Evolutionary conservation across 2,888 invertebrate genomes (phyloP).

Genomic region (Autographa pulchrina): DNA sequence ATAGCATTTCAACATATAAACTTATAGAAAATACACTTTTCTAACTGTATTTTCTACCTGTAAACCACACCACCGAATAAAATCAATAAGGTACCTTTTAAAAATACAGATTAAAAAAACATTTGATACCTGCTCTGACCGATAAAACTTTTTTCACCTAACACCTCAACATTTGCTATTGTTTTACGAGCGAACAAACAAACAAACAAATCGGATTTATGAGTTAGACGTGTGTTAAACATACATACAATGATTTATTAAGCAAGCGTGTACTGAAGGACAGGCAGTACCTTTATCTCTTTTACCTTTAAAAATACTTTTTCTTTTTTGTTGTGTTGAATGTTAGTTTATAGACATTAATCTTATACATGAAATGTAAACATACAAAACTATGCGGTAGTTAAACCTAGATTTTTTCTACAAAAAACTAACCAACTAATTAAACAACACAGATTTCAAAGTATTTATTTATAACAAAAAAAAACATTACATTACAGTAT

Average conservation of each 20-base stretch:
- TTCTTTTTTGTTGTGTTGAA: neutral
- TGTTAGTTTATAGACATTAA: neutral
- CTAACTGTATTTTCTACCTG: neutral
- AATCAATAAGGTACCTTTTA: neutral
- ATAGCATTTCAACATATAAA: too few species aligned
- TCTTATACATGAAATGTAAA: neutral
- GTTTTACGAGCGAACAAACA: slow-evolving; percentile 42
- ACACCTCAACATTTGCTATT: slow-evolving; percentile 24
- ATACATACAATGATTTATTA: slow-evolving; percentile 60
- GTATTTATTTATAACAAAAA: too few species aligned
- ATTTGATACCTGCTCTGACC: slow-evolving; percentile 19
- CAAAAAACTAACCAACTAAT: too few species aligned
- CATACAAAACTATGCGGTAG: neutral
- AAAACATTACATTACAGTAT: neutral
- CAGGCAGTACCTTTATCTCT: neutral
- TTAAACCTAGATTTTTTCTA: too few species aligned
- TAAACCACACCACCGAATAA: neutral
- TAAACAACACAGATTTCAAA: too few species aligned
- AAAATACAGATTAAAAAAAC: neutral
- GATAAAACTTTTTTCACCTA: slow-evolving; percentile 24
- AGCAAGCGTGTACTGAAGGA: slow-evolving; percentile 43
- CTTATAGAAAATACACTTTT: too few species aligned
- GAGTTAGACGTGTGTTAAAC: slow-evolving; percentile 49
- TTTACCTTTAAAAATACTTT: neutral
- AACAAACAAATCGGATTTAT: slow-evolving; percentile 43